Conservation (phyloP, 2,888 invertebrate genomes). For the Microplitis deprimator region DNA sequence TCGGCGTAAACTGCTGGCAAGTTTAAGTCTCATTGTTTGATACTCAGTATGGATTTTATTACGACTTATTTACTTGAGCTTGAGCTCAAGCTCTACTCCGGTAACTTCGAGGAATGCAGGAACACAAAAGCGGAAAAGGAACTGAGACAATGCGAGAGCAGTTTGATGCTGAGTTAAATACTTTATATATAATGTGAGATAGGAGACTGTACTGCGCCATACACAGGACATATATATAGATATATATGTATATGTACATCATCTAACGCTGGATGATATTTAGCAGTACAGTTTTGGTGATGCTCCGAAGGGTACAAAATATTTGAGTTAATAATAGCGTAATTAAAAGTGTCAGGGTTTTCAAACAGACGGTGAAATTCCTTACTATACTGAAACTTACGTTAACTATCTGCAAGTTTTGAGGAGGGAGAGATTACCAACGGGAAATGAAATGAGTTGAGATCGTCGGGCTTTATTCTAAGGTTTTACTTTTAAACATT, state of each 20-base stretch:
- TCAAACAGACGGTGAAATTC: slow-evolving; percentile 17
- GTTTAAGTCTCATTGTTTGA: slow-evolving; percentile 16
- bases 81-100: background rate
- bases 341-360: slow-evolving; percentile 17
- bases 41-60: background rate
- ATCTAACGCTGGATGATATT: no score
- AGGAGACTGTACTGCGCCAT: no score
- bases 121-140: no score
- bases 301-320: background rate
- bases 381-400: background rate
- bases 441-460: background rate
- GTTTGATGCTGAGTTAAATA: no score
- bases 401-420: background rate
- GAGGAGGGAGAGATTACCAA: slow-evolving; percentile 6
- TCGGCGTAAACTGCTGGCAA: slow-evolving; percentile 12
- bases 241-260: no score
- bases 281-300: background rate
- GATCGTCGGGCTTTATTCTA: slow-evolving; percentile 3
- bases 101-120: no score
- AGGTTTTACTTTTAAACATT: slow-evolving; percentile 4
- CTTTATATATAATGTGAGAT: no score
- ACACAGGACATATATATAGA: no score
- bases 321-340: background rate
- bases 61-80: background rate
- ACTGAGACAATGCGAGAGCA: no score